Base-by-base conservation (phyloP, 2,797 vertebrate genomes). In the Lagodon rhomboides region DNA sequence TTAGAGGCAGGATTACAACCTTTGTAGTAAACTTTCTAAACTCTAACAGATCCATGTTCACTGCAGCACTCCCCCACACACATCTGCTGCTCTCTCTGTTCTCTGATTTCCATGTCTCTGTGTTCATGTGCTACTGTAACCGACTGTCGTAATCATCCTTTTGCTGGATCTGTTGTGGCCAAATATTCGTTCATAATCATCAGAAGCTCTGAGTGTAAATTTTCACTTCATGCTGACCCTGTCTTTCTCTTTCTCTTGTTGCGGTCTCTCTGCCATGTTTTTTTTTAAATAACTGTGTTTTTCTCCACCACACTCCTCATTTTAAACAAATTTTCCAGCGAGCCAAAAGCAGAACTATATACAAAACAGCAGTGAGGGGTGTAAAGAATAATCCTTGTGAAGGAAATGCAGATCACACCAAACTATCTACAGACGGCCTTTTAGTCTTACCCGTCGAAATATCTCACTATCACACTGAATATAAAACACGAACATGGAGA, bases 11-110 rank as follows among this genome's bases (percentile, higher is more conserved):
- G 63, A 64, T 60, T 17, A 46, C 44, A 72, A 75, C 62, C 65
- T 79, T n/a, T 56, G 23, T 16, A 16, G 50, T 66, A 62, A 75
- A 73, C 78, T 75, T 77, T 34, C 10, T 49, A 38, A 73, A 65
- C 71, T 30, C 30, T 6, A 50, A 61, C 1, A 0, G 13, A 73
- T 68, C 55, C 44, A 80, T 80, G 51, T 73, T 49, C 62, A 66
- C 53, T 61, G 10, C 17, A 61, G 5, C 50, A n/a, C 70, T 77
- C 72, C 59, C 64, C 62, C 70, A 76, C 72, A 12, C 64, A 71
- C 56, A 78, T 44, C 51, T 72, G 60, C 53, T 61, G 50, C 67
- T 67, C 44, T 64, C 25, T 2, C 71, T 34, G 43, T 49, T 56
- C 13, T 63, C 62, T 65, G 27, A 69, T 67, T 66, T 69, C 38